Evolutionary conservation across 1,140 invertebrate genomes (phyloP), one percentile per base, ranked within the genome.

Genomic region (Ylistrum balloti): DNA sequence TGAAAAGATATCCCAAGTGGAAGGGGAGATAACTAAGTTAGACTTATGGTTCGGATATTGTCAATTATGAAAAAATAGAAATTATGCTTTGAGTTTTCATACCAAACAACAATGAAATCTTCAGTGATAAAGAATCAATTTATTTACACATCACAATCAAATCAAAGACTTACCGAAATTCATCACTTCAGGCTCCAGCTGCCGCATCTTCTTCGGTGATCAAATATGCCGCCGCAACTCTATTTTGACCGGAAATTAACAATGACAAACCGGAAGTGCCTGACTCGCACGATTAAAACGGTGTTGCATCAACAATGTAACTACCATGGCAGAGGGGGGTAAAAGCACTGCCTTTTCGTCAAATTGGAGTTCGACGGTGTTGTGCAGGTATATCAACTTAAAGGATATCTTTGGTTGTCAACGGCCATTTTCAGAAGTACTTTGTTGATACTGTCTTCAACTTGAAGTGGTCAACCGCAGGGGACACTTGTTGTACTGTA

Each of bases 251-350:
- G 56, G 56, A 74, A 74, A 3, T 28, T 17, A 28, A 74, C 28
- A 22, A 48, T 20, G 45, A 48, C 11, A 48, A 2, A 74, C 56
- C 56, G 56, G 56, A 74, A 74, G 22, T 74, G n/a, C 2, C n/a
- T 74, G 41, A 38, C 28, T 28, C n/a, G 56, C 56, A 74, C 56
- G 56, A 28, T 28, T 7, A 74, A 74, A 74, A n/a, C 5, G 1
- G 13, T 1, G n/a, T 74, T 74, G 56, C 56, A 74, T 74, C 22
- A 74, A 74, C 56, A 74, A 74, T 33, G 22, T 88, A 13, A 38
- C 13, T 22, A 33, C 32, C 0, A 89, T 89, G 88, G 88, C 88
- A 86, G 88, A 89, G n/a, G 88, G 88, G 35, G 88, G 88, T n/a
- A 38, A 89, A 48, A 33, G 34, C 11, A 74, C 45, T 48, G 45